phyloP scores from a whole-genome alignment of 2,113 vertebrate genomes.

The Actinemys pallida region DNA sequence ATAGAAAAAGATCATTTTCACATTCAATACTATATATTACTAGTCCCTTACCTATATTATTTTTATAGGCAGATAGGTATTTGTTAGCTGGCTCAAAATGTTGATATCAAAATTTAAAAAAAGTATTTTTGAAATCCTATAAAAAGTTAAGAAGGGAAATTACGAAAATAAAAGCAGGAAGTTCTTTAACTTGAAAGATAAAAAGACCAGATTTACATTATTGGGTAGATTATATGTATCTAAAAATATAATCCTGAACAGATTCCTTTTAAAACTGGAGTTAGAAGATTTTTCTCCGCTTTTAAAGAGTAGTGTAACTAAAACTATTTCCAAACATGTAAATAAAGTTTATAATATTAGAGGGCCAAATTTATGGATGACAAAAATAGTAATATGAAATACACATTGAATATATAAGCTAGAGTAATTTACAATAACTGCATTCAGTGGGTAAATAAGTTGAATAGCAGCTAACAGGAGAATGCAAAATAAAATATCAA shows the following conservation, averaged over 20 bases:
- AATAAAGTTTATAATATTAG: background rate
- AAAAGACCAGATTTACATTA: background rate
- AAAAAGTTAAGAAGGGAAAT: background rate
- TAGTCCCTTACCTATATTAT: background rate
- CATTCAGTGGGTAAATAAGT: background rate
- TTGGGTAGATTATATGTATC: background rate
- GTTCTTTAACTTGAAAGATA: background rate
- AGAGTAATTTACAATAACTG: background rate
- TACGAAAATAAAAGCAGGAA: background rate
- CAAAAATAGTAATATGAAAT: background rate
- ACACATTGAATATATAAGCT: background rate
- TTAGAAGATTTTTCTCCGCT: background rate
- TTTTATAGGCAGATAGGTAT: background rate
- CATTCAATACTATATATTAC: background rate
- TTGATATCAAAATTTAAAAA: background rate
- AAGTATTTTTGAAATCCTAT: background rate
- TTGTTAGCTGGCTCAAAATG: background rate
- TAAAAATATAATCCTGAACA: background rate
- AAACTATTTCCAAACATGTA: background rate
- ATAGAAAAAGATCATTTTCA: background rate
- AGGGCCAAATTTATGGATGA: background rate
- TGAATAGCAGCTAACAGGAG: background rate
- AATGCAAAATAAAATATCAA: background rate
- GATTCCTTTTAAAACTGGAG: background rate
- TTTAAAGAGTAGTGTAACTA: background rate